Conservation (phyloP, 2,113 vertebrate species). For the Casuarius casuarius region DNA sequence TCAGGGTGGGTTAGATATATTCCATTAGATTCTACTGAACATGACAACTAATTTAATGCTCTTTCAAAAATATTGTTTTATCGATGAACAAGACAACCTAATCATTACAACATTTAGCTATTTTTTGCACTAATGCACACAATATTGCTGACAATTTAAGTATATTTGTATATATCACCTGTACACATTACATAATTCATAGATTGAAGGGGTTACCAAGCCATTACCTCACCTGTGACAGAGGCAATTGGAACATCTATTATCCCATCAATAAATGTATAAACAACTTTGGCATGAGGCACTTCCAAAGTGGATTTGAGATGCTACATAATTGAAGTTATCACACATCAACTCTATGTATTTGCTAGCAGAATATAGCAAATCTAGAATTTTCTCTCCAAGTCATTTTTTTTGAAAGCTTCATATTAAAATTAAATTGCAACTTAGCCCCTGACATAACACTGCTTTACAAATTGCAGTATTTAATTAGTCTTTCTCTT, state of each 20-base stretch:
- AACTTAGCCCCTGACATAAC: background rate
- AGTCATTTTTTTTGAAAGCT: background rate
- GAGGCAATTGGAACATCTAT: background rate
- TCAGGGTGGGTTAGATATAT: background rate
- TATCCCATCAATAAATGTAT: background rate
- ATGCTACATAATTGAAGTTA: background rate
- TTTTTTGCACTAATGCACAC: background rate
- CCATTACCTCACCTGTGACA: background rate
- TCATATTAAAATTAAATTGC: background rate
- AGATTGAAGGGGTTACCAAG: background rate
- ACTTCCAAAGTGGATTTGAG: background rate
- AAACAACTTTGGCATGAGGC: background rate
- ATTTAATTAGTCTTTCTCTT: conserved; percentile 12
- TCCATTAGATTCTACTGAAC: background rate
- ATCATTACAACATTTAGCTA: background rate
- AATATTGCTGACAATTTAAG: background rate
- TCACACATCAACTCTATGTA: background rate
- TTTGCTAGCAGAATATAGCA: background rate
- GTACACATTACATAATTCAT: background rate
- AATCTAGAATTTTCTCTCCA: background rate
- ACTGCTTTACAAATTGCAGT: background rate
- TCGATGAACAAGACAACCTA: background rate
- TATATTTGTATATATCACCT: background rate
- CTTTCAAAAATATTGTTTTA: background rate
- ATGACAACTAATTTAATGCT: background rate